Evolutionary conservation across 2,797 vertebrate species (phyloP).

Genomic region (Rhyacichthys aspro): DNA sequence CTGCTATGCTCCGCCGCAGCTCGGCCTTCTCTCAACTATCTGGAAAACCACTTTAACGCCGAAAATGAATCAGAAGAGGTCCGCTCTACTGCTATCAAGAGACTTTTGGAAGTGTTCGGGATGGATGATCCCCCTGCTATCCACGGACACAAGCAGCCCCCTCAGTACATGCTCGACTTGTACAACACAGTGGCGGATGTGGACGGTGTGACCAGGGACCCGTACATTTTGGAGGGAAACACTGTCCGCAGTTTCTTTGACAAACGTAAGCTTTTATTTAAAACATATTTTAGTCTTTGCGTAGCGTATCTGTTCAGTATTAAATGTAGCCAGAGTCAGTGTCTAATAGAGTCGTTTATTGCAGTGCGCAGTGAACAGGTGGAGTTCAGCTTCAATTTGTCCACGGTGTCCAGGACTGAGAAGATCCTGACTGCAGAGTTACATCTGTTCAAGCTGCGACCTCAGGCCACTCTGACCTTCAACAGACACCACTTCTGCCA

Average conservation of each 20-base stretch:
- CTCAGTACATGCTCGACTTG: constrained; percentile 93
- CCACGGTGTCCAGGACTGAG: constrained; percentile 84
- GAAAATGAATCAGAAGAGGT: constrained; percentile 62
- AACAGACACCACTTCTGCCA: constrained; percentile 83
- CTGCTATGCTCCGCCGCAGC: constrained; percentile 37
- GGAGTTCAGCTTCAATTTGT: constrained; percentile 86
- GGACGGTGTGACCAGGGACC: constrained; percentile 89
- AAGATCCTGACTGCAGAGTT: constrained; percentile 89
- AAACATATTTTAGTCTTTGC: not conserved
- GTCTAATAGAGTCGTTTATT: not conserved
- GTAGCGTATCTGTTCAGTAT: not conserved
- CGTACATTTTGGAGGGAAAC: constrained; percentile 86
- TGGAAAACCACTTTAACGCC: constrained; percentile 52
- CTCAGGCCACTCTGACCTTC: constrained; percentile 58
- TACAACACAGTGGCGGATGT: constrained; percentile 89
- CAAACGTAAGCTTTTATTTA: constrained; percentile 80
- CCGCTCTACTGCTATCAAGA: constrained; percentile 84
- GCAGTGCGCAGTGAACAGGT: constrained; percentile 84
- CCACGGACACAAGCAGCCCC: constrained; percentile 82
- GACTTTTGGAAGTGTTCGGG: constrained; percentile 89
- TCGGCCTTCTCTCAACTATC: constrained; percentile 57
- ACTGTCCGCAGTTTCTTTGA: constrained; percentile 92
- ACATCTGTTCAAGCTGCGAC: constrained; percentile 88
- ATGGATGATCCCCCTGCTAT: constrained; percentile 85
- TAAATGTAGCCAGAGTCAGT: not conserved